Percentiles rank a stretch among this genome's conserved stretches.
Evolutionary conservation across 2,113 vertebrate genomes (phyloP).

Genomic region (Oxygymnocypris stewartii): DNA sequence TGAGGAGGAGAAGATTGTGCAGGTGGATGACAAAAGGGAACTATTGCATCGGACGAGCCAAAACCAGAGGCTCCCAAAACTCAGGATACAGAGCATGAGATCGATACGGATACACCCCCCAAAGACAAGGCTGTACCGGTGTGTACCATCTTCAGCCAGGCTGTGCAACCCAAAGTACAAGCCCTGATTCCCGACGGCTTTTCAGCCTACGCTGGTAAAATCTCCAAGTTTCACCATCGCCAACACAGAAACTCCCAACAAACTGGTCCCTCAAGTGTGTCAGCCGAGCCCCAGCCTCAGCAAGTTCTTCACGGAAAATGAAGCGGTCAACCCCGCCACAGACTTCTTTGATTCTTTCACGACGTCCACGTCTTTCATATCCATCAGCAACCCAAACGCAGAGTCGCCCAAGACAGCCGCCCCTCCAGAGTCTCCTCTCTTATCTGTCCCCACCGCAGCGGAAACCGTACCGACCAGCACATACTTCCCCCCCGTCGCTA

Average conservation of each 20-base stretch:
- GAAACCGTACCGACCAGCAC: constrained; percentile 66
- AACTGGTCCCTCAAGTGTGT: constrained; percentile 80
- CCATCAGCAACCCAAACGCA: constrained; percentile 92
- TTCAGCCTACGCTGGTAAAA: constrained; percentile 92
- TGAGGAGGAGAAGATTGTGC: background rate
- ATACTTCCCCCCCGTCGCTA: constrained; percentile 52
- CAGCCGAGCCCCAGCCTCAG: constrained; percentile 97
- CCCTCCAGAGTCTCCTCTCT: constrained; percentile 68
- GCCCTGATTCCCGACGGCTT: constrained; percentile 86
- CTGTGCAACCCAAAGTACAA: constrained; percentile 67
- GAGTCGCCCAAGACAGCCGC: constrained; percentile 67
- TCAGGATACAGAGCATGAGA: constrained; percentile 30
- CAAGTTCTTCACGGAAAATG: constrained; percentile 89
- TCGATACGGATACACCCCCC: constrained; percentile 44
- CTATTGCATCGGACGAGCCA: constrained; percentile 50
- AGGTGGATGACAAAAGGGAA: constrained; percentile 31
- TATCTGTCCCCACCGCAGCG: background rate
- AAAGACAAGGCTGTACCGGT: constrained; percentile 81
- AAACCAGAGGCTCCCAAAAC: constrained; percentile 46
- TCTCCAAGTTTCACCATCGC: constrained; percentile 89
- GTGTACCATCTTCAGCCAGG: constrained; percentile 94
- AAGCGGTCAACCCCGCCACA: constrained; percentile 79
- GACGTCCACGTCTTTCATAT: constrained; percentile 87
- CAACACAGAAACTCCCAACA: constrained; percentile 75
- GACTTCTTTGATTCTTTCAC: constrained; percentile 99